phyloP scores from a whole-genome alignment of 2,113 vertebrate species.

The Ptychochromis oligacanthus region DNA sequence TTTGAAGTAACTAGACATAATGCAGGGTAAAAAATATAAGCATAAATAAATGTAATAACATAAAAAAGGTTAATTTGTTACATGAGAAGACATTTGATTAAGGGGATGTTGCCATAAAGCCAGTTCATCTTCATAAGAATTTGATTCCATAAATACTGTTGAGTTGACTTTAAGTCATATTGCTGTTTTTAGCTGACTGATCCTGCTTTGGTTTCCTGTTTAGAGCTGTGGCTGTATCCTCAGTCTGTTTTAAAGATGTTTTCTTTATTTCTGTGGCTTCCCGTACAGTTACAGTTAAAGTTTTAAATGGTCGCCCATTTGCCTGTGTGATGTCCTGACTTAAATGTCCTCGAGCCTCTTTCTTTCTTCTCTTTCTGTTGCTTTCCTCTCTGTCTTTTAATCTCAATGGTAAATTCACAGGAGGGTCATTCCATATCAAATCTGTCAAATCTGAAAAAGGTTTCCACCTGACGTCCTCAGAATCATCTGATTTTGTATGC shows the following conservation, averaged over 20 bases:
- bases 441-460: neutral
- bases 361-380: constrained; percentile 30
- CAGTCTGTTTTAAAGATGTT: neutral
- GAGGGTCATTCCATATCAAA: neutral
- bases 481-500: neutral
- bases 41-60: neutral
- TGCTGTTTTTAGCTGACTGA: neutral
- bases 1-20: neutral
- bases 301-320: neutral
- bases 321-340: constrained; percentile 28
- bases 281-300: neutral
- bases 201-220: neutral
- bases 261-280: neutral
- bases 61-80: neutral
- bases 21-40: neutral
- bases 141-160: neutral
- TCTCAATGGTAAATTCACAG: constrained; percentile 5
- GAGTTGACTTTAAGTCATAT: neutral
- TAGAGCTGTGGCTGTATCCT: neutral
- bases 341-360: constrained; percentile 4
- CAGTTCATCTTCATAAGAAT: neutral
- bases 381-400: constrained; percentile 33
- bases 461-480: neutral
- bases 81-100: neutral
- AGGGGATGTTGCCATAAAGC: neutral